Evolutionary conservation across 2,888 invertebrate species (phyloP).

Genomic region (Seira ritae): DNA sequence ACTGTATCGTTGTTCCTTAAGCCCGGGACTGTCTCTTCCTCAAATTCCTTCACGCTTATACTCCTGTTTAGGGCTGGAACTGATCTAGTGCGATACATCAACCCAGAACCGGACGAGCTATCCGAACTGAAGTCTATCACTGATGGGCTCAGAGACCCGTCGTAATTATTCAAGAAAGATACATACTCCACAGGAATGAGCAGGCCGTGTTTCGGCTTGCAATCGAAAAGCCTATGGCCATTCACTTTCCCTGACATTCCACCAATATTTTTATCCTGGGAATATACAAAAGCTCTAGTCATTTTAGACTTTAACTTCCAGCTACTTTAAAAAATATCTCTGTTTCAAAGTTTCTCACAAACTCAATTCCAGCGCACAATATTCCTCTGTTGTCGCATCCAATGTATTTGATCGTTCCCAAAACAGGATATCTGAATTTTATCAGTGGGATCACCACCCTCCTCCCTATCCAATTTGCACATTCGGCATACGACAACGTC

Average conservation of each 20-base stretch:
- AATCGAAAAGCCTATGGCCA: constrained; percentile 65
- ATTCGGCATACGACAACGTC: constrained; percentile 59
- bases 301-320: not conserved
- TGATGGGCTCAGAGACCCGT: not conserved
- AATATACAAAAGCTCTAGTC: not conserved
- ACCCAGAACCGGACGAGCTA: not conserved
- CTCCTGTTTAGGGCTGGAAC: constrained; percentile 48
- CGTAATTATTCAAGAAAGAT: constrained; percentile 42
- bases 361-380: constrained; percentile 66
- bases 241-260: constrained; percentile 67
- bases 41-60: constrained; percentile 50
- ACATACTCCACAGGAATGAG: constrained; percentile 65
- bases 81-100: constrained; percentile 49
- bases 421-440: constrained; percentile 58
- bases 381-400: constrained; percentile 60
- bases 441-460: constrained; percentile 54
- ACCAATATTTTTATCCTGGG: constrained; percentile 57
- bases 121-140: constrained; percentile 20
- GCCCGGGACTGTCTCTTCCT: constrained; percentile 47
- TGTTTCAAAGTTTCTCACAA: constrained; percentile 50
- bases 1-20: constrained; percentile 63
- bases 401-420: constrained; percentile 63
- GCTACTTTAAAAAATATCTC: not conserved
- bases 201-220: constrained; percentile 61
- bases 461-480: constrained; percentile 56